These are phyloP conservation scores for Melitaea athalia DNA, from an alignment of 2,888 invertebrate genomes.

Conservation along the genomic window DNA sequence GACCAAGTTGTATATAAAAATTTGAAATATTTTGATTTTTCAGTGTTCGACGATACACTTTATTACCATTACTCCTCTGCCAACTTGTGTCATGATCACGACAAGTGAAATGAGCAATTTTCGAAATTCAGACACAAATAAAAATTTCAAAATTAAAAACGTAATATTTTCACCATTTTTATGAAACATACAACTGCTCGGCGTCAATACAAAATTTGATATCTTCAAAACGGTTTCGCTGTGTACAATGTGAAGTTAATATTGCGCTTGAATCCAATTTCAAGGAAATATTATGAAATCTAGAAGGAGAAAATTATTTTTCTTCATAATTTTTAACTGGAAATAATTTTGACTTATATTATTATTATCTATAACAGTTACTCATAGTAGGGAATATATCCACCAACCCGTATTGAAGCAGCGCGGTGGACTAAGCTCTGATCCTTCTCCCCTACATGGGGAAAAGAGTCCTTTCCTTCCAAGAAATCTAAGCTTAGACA, in stretches of 20 bases:
- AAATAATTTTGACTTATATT: neutral
- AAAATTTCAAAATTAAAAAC: slow-evolving; percentile 28
- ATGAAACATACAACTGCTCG: slow-evolving; percentile 21
- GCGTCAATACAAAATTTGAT: slow-evolving; percentile 33
- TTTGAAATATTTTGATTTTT: too few species aligned
- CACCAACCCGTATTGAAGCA: too few species aligned
- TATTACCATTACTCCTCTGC: too few species aligned
- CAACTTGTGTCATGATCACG: neutral
- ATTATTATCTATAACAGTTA: too few species aligned
- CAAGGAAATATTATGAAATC: slow-evolving; percentile 14
- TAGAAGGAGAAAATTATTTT: slow-evolving; percentile 7
- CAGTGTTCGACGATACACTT: too few species aligned
- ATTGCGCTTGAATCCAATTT: slow-evolving; percentile 20
- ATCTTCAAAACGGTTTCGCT: slow-evolving; percentile 10
- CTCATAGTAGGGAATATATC: too few species aligned
- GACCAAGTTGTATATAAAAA: too few species aligned
- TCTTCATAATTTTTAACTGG: neutral
- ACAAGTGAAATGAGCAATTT: neutral
- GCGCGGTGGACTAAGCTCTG: too few species aligned
- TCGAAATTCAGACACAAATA: neutral
- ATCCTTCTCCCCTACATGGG: too few species aligned
- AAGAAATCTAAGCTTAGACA: too few species aligned
- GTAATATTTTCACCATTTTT: slow-evolving; percentile 22
- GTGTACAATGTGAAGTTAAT: slow-evolving; percentile 33
- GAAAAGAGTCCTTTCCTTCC: too few species aligned